phyloP scores from a whole-genome alignment of 2,113 vertebrate genomes.

The Pangasianodon gigas region DNA sequence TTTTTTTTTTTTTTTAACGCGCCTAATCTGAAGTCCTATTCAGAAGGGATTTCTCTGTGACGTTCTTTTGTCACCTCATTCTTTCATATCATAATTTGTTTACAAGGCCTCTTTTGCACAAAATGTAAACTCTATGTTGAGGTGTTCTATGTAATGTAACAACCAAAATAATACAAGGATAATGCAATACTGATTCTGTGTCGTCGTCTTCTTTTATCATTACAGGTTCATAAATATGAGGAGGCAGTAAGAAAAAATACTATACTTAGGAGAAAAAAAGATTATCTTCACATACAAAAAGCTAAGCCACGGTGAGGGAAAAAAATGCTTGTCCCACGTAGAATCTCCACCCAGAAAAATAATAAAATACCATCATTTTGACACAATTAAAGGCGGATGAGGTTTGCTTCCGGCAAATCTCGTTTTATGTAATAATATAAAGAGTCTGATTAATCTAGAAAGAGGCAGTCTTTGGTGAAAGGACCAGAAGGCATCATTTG shows the following conservation, averaged over 20 bases:
- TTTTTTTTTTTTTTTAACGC: constrained; percentile 18
- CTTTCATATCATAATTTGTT: not conserved
- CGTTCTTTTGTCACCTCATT: not conserved
- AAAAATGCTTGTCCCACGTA: constrained; percentile 70
- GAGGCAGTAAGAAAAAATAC: constrained; percentile 12
- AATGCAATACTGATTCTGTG: not conserved
- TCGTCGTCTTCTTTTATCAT: not conserved
- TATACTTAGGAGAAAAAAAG: constrained; percentile 6
- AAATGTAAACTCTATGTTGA: constrained; percentile 41
- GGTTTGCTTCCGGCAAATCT: constrained; percentile 58
- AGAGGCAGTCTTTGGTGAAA: constrained; percentile 50
- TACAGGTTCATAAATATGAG: constrained; percentile 16
- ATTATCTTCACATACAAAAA: constrained; percentile 35
- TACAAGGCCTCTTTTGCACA: constrained; percentile 47
- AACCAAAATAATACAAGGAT: constrained; percentile 20
- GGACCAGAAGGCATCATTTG: constrained; percentile 28
- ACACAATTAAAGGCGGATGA: constrained; percentile 99
- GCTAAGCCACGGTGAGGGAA: constrained; percentile 68
- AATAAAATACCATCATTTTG: constrained; percentile 99
- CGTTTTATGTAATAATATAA: constrained; percentile 60
- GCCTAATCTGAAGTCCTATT: constrained; percentile 8
- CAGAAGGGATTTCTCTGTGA: constrained; percentile 11
- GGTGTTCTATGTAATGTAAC: constrained; percentile 21
- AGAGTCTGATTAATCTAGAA: constrained; percentile 40
- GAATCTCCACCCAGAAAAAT: constrained; percentile 68